A percentile compares a stretch with the other conserved stretches of the same genome.
Evolutionary conservation across 2,888 invertebrate genomes (phyloP).

Genomic region (Bhutanitis thaidina): DNA sequence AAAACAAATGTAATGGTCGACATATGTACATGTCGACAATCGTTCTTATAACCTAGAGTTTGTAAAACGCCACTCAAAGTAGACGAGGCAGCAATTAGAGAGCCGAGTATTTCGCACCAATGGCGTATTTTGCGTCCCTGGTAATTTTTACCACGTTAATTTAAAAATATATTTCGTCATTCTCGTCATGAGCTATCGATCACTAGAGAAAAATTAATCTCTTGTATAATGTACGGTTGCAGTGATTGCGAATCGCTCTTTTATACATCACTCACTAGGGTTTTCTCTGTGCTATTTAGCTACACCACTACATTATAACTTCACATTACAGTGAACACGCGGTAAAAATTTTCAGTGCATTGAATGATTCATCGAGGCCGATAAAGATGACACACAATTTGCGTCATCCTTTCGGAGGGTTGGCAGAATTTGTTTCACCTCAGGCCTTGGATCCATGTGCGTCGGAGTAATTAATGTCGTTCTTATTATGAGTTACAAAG

Average conservation of each 20-base stretch:
- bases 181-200: no score
- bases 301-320: background rate
- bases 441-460: background rate
- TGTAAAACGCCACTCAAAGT: no score
- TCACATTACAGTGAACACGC: background rate
- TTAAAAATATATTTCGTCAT: constrained; percentile 2
- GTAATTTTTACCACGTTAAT: constrained; percentile 1
- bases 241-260: no score
- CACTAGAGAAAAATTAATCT: constrained; percentile 1
- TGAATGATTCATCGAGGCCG: background rate
- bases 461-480: constrained; percentile 8
- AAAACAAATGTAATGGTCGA: no score
- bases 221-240: background rate
- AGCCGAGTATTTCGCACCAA: constrained; percentile 5
- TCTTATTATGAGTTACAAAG: background rate
- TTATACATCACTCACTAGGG: no score
- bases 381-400: constrained; percentile 14
- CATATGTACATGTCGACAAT: background rate
- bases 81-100: constrained; percentile 3
- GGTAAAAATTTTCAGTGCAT: background rate
- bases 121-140: background rate
- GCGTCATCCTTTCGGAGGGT: constrained; percentile 8
- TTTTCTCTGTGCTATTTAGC: background rate
- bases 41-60: background rate
- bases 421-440: constrained; percentile 3